A percentile compares a stretch with the other conserved stretches of the same genome.
Conservation (phyloP, 1,140 invertebrate species). For the Cyclina sinensis region DNA sequence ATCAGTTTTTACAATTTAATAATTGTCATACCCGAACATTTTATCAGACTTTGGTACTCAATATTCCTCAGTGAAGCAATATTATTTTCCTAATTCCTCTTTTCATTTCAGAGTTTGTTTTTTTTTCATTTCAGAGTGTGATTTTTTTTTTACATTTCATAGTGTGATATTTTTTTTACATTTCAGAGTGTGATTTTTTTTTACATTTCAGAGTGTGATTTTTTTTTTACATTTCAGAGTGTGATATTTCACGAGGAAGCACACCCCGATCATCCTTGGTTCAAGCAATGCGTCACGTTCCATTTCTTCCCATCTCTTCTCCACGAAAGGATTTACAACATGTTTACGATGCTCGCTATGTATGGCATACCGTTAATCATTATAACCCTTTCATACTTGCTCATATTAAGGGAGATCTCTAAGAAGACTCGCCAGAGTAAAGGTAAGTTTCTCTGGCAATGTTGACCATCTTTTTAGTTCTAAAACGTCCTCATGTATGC, state of each 20-base stretch:
- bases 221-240: constrained; percentile 88
- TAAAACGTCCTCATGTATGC: too few species aligned
- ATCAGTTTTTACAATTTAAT: too few species aligned
- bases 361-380: constrained; percentile 94
- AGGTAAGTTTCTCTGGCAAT: constrained; percentile 87
- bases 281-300: constrained; percentile 93
- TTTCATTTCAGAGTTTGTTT: too few species aligned
- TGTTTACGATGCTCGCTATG: constrained; percentile 93
- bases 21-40: too few species aligned
- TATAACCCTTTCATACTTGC: constrained; percentile 95
- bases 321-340: constrained; percentile 91
- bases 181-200: neutral
- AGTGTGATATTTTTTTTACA: too few species aligned
- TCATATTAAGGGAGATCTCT: constrained; percentile 93
- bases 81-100: too few species aligned
- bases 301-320: constrained; percentile 89
- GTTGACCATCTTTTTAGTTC: too few species aligned
- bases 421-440: constrained; percentile 90
- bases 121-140: too few species aligned
- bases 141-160: constrained; percentile 9
- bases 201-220: constrained; percentile 42
- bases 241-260: constrained; percentile 91
- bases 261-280: constrained; percentile 90
- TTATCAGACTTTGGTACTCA: too few species aligned
- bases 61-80: too few species aligned